phyloP scores from a whole-genome alignment of 1,140 invertebrate genomes.

The Alviniconcha marisindica region DNA sequence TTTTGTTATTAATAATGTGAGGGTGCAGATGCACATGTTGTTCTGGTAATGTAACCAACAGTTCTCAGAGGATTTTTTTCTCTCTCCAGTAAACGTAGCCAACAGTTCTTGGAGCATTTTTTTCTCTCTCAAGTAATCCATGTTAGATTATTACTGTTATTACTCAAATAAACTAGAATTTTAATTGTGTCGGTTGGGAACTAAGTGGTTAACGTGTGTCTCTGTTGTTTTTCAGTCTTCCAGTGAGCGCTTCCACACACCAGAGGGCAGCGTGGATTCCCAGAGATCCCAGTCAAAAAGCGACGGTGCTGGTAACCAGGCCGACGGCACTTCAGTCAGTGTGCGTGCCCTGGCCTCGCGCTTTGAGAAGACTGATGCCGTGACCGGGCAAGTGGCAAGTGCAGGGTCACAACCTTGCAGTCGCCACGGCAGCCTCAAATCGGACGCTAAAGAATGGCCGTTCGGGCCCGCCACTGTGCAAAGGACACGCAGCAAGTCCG shows the following conservation, averaged over 20 bases:
- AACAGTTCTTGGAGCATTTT: no score
- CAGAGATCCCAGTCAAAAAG: not conserved
- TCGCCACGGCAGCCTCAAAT: slow-evolving; percentile 16
- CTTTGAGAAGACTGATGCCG: slow-evolving; percentile 49
- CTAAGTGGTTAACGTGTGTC: not conserved
- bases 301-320: slow-evolving; percentile 13
- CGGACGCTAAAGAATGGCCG: slow-evolving; percentile 25
- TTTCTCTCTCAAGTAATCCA: not conserved
- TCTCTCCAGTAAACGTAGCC: no score
- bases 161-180: no score
- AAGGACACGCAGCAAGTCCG: slow-evolving; percentile 60
- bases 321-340: slow-evolving; percentile 45
- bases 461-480: slow-evolving; percentile 26
- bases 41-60: no score
- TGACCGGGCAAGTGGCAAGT: not conserved
- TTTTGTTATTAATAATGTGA: no score
- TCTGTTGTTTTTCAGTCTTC: slow-evolving; percentile 18
- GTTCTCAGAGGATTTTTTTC: no score
- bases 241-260: slow-evolving; percentile 22
- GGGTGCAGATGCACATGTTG: no score
- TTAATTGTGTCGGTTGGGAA: no score
- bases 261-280: slow-evolving; percentile 30
- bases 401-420: slow-evolving; percentile 18
- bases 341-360: slow-evolving; percentile 59
- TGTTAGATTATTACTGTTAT: no score